Percentiles rank a stretch among this genome's conserved stretches.
phyloP scores from a whole-genome alignment of 2,888 invertebrate species.

The Pollenia amentaria region DNA sequence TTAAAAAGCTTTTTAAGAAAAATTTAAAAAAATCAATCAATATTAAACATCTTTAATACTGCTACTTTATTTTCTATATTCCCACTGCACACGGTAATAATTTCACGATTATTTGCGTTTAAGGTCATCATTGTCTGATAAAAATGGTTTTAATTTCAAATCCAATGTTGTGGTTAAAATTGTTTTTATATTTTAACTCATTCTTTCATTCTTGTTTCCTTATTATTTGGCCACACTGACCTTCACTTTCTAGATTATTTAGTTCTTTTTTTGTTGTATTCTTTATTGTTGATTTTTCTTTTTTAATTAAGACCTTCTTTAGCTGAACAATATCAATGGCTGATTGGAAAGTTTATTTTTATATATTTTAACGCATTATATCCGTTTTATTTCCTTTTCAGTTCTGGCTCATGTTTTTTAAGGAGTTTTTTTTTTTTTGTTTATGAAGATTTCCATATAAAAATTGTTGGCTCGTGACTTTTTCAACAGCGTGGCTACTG shows the following conservation, averaged over 20 bases:
- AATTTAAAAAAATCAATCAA: too few species aligned
- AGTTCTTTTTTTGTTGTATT: background rate
- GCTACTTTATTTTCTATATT: background rate
- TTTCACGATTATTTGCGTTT: slow-evolving; percentile 10
- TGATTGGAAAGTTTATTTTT: slow-evolving; percentile 16
- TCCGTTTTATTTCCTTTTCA: slow-evolving; percentile 1
- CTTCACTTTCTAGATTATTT: slow-evolving; percentile 18
- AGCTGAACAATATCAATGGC: background rate
- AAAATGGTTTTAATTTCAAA: slow-evolving; percentile 28
- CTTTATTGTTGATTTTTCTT: background rate
- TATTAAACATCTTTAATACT: background rate
- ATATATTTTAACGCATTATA: slow-evolving; percentile 6
- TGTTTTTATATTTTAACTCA: background rate
- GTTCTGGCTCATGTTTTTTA: too few species aligned
- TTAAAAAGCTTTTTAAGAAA: too few species aligned
- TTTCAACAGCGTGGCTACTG: background rate
- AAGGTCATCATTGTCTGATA: slow-evolving; percentile 40
- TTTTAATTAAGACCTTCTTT: slow-evolving; percentile 27
- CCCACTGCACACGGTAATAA: background rate
- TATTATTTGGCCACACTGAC: slow-evolving; percentile 17
- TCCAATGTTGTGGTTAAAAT: slow-evolving; percentile 20
- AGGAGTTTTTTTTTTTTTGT: background rate
- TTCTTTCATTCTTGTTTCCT: background rate
- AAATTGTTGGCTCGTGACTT: background rate
- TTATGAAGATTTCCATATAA: background rate